Base-by-base conservation (phyloP, 2,888 invertebrate genomes). In the Callimorpha dominula region DNA sequence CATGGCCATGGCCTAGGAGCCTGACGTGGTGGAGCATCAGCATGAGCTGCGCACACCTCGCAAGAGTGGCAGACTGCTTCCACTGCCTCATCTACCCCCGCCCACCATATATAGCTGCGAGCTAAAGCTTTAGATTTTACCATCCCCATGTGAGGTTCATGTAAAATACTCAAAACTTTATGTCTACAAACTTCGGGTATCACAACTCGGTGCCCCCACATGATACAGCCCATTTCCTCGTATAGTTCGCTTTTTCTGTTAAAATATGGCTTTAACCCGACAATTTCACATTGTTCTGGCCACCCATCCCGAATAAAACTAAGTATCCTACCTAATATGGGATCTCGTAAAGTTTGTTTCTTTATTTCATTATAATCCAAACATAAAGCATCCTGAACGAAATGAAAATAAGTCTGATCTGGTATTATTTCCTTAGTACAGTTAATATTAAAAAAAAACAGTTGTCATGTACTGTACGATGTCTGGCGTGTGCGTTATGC, bases 11-110 rank as follows among this genome's bases (percentile, higher is more conserved):
- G n/a, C n/a, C 49, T 15, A 20, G 68, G 68, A 17, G 62, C 15
- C 11, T 60, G 60, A 2, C 62, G 43, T 17, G 49, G 69, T 0
- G 75, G 70, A 14, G 70, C 63, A 4, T 70, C 6, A 68, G 43
- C 71, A 5, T 46, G 49, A 7, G 66, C 54, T 1, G 74, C 73
- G 46, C 73, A 76, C 17, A 62, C n/a, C n/a, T n/a, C n/a, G n/a
- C n/a, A n/a, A n/a, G n/a, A n/a, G n/a, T n/a, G n/a, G n/a, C n/a
- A n/a, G n/a, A 31, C 7, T n/a, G 40, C 50, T 79, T 50, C 74
- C 4, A 79, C 9, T 87, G 62, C 80, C 89, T 70, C 83, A 90
- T 73, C 78, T 0, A 79, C 40, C 0, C 77, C 75, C 46, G 77
- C 71, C 74, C 74, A 79, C 77, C 74, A 79, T 15, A 77, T 75